Evolutionary conservation across 2,113 vertebrate species (phyloP), one percentile per base, ranked within the genome.

Genomic region (Perca schrenkii): DNA sequence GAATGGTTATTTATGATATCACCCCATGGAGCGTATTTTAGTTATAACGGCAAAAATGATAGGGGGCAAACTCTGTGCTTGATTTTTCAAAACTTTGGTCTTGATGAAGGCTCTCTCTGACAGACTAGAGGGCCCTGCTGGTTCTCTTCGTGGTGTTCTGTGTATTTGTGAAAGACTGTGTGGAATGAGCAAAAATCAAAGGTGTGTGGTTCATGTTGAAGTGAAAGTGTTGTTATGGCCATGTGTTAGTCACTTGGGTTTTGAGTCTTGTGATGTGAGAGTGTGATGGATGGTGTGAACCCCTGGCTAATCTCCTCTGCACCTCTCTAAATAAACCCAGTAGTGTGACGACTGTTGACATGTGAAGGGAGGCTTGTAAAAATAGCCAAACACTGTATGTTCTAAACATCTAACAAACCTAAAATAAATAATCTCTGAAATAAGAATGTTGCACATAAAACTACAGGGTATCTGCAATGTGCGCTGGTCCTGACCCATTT

Each of bases 271-370:
- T 50, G 54, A 49, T 54, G 15, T 34, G 50, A 36, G 57, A 28
- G 31, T 69, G 53, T 69, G 87, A 92, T 82, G 76, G 83, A 88
- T 90, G 60, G 57, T 87, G 88, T 86, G 88, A 84, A 82, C 71
- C 84, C 86, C 85, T 77, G 86, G 79, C 75, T 79, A 85, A 78
- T 85, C 82, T 86, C 80, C 47, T 62, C 65, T 86, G 71, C 69
- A 66, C 68, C 67, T 84, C 79, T 89, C 85, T 90, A 93, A 93
- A 91, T 93, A 92, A 93, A 93, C 89, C 74, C 36, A 56, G 89
- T 75, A 67, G 74, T 86, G 86, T 84, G 76, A 54, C 25, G 4
- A 57, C 57, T 63, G 65, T 70, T 74, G 81, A 71, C 74, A 79
- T 87, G 74, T 79, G 54, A 62, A 82, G n/a, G 56, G 63, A 75